Evolutionary conservation across 2,797 vertebrate species (phyloP), one percentile per base, ranked within the genome.

Genomic region (Smutsia temminckii): DNA sequence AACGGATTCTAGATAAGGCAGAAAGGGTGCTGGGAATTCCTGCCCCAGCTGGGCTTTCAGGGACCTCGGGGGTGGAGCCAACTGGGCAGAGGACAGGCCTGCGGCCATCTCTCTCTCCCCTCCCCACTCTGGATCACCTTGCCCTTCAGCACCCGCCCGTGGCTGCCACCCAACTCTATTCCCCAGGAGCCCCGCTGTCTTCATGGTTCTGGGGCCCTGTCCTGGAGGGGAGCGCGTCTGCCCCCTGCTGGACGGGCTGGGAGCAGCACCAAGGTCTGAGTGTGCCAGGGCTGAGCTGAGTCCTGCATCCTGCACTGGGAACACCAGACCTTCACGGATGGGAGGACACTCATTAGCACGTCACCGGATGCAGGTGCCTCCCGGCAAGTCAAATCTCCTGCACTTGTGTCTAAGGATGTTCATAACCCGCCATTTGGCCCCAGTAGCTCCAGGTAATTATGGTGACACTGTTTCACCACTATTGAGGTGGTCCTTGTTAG

Each of bases 361-460:
- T 59, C 42, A 2, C 32, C 25, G n/a, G 16, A 51, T n/a, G 17
- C 57, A 49, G 66, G 29, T 37, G 66, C 32, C 91, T 88, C 34
- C n/a, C 49, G 72, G 89, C 40, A 66, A 53, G 59, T 51, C 80
- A 55, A 74, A 29, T 84, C 34, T 23, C 68, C 68, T 72, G 61
- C 53, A 40, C n/a, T 63, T 57, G 34, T 63, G 32, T 85, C 63
- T 21, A 27, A 89, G 42, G 61, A 18, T 6, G 3, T 53, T 78
- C 63, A 6, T 40, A 49, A 81, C 49, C 57, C 61, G 37, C 74
- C 29, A 16, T 68, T 77, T 77, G 57, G 66, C 63, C n/a, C n/a
- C 46, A 55, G 55, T 29, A 68, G 59, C 42, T 92, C 61, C 42
- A 34, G 88, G 72, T 69, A 90, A 77, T 87, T 89, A 74, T 20